Evolutionary conservation across 2,888 invertebrate genomes (phyloP), one percentile per base, ranked within the genome.

Genomic region (Eubasilissa splendida): DNA sequence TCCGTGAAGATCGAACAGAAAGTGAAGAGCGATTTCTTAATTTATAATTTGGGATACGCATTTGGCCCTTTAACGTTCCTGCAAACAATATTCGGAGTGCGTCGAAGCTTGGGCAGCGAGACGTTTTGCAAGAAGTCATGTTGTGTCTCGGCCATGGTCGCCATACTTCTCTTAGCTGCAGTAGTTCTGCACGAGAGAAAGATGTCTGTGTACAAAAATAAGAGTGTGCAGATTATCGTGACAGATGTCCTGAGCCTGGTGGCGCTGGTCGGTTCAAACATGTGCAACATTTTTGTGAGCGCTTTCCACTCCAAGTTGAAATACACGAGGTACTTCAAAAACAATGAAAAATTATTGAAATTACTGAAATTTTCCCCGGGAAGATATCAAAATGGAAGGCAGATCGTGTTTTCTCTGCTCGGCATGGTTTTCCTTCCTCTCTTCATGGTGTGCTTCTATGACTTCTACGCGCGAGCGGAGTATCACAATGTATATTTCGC

Each of bases 251-350:
- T 73, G 9, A 22, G 54, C 42, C 31, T 73, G 11, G 3, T 54
- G 54, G 56, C 22, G n/a, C 56, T 73, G 9, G 14, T 53, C 11
- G 4, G 3, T 5, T 54, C 73, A 1, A 56, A 54, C 56, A n/a
- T 73, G 14, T 73, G 73, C 73, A 73, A 73, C 56, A 73, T 73
- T 22, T n/a, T 54, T n/a, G 11, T 73, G 54, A 73, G 73, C 31
- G 73, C 73, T 9, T 73, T 54, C 54, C 73, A 73, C 33, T 54
- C 12, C 9, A 52, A 53, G 22, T 10, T 4, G 53, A 8, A 12
- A 9, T 73, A 54, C 56, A 7, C 1, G 11, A 73, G 54, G 22
- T 73, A 14, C 56, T 53, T 50, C 54, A 11, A 22, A 53, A 73
- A 56, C 14, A 56, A 42, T 9, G 56, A 54, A 52, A 54, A 73